Evolutionary conservation across 2,113 vertebrate genomes (phyloP).

Genomic region (Otolemur garnettii): DNA sequence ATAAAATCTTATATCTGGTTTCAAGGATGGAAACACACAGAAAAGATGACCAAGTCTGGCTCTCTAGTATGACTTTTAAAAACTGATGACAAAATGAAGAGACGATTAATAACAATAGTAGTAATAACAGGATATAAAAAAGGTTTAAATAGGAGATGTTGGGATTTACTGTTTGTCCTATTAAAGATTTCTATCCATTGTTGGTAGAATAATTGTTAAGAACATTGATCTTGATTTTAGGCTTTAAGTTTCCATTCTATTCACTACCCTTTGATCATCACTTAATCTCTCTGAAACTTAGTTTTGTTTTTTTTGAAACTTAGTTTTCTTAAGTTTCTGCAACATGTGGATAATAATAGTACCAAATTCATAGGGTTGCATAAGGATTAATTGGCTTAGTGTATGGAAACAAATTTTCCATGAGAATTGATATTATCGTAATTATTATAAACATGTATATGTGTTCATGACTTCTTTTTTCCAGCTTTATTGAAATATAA

Average conservation of each 20-base stretch:
- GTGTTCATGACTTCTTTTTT: background rate
- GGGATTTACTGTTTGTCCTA: background rate
- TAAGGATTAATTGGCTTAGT: background rate
- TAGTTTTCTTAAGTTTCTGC: background rate
- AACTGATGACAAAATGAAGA: background rate
- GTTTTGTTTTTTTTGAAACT: background rate
- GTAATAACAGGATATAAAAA: background rate
- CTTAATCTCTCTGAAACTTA: background rate
- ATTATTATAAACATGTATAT: background rate
- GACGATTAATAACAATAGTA: background rate
- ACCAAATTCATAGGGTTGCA: background rate
- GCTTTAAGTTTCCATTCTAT: background rate
- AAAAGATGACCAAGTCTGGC: background rate
- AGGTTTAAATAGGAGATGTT: background rate
- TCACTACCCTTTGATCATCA: background rate
- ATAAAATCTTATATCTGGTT: background rate
- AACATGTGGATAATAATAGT: background rate
- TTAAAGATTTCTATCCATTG: background rate
- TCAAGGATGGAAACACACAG: background rate
- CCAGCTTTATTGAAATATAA: background rate
- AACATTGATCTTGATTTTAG: background rate
- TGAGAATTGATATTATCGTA: background rate
- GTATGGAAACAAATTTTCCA: background rate
- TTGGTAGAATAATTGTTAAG: background rate
- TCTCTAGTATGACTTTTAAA: background rate